Percentiles rank a stretch among this genome's conserved stretches.
These are phyloP conservation scores for Chymomyza fuscimana DNA, from an alignment of 2,888 invertebrate genomes.

Conservation along the genomic window DNA sequence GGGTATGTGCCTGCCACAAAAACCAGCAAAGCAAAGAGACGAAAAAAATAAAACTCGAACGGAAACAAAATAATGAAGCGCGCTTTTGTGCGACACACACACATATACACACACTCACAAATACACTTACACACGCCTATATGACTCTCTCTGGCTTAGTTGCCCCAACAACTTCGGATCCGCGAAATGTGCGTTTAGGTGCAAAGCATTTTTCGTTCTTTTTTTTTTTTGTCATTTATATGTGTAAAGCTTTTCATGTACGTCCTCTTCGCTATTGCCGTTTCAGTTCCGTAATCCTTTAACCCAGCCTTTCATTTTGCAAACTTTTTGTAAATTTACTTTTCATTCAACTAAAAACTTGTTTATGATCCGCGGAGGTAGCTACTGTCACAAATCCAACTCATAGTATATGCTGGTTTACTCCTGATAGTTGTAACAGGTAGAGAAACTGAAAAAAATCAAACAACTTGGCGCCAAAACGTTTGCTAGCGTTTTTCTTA, in stretches of 20 bases:
- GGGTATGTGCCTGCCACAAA: constrained; percentile 42
- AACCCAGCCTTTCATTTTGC: constrained; percentile 24
- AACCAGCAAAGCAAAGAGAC: constrained; percentile 18
- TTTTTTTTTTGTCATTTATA: constrained; percentile 24
- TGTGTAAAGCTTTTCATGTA: constrained; percentile 5
- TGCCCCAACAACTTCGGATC: not conserved
- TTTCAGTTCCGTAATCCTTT: constrained; percentile 1
- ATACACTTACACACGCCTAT: constrained; percentile 27
- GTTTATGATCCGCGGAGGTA: constrained; percentile 19
- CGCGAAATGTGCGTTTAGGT: not conserved
- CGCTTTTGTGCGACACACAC: constrained; percentile 53
- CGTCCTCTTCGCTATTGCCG: constrained; percentile 24
- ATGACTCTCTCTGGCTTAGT: not conserved
- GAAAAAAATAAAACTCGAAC: constrained; percentile 25
- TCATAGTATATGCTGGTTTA: not conserved
- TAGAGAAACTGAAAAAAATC: too few species aligned
- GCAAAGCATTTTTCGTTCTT: constrained; percentile 4
- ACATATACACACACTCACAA: constrained; percentile 32
- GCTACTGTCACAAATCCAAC: constrained; percentile 4
- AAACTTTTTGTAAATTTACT: constrained; percentile 63
- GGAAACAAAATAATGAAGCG: constrained; percentile 63
- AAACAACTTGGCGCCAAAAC: too few species aligned
- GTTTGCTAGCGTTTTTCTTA: too few species aligned
- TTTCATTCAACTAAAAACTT: constrained; percentile 52
- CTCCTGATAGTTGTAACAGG: too few species aligned